These are phyloP conservation scores for Characodon lateralis DNA, from an alignment of 2,797 vertebrate genomes.

Conservation along the genomic window DNA sequence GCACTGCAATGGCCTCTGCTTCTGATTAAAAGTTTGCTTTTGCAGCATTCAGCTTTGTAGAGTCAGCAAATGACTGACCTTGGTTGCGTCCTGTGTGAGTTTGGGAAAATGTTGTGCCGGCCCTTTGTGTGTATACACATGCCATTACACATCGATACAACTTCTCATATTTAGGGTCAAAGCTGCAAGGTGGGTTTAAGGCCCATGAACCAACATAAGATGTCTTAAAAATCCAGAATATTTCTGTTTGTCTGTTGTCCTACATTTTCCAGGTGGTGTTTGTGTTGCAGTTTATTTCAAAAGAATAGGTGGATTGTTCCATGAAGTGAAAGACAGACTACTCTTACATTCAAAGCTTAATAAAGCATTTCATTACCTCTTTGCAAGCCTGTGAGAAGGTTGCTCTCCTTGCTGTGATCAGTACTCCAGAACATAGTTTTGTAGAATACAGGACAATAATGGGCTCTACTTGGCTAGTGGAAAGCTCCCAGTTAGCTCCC, in stretches of 20 bases:
- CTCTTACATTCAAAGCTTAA: background rate
- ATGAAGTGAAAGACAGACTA: background rate
- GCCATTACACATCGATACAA: background rate
- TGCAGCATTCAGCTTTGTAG: conserved; percentile 63
- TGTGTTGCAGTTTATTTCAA: background rate
- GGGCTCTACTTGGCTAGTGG: background rate
- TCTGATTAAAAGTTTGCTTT: conserved; percentile 68
- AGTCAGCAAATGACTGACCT: conserved; percentile 73
- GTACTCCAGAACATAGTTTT: background rate
- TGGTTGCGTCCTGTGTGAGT: conserved; percentile 40
- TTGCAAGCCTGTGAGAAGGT: no score
- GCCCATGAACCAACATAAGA: background rate
- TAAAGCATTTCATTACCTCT: background rate
- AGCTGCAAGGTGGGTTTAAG: background rate
- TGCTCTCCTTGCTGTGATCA: background rate
- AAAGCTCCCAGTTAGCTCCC: background rate
- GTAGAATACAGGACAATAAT: background rate
- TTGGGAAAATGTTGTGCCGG: conserved; percentile 26
- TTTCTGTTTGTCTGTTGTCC: background rate
- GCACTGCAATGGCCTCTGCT: conserved; percentile 56
- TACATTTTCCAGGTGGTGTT: background rate
- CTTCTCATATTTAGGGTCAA: conserved; percentile 16
- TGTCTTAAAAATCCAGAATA: background rate
- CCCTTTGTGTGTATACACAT: background rate
- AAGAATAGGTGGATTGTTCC: background rate